Conservation (phyloP, 2,888 invertebrate genomes). For the Camptogramma bilineatum region DNA sequence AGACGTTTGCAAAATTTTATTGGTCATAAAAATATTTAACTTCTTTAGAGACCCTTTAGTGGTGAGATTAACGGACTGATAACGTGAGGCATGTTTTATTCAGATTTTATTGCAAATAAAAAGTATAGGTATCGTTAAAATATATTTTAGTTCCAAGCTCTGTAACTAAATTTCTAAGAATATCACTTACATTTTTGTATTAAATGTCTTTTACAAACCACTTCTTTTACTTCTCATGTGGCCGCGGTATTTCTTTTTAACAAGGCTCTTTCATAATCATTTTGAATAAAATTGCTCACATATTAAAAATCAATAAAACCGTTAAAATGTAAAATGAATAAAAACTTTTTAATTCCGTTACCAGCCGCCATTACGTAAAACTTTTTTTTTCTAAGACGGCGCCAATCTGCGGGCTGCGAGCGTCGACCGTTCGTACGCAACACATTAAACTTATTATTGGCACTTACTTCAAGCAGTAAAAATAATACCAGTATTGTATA, state of each 20-base stretch:
- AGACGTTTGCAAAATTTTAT: conserved; percentile 35
- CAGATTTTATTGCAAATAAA: conserved; percentile 41
- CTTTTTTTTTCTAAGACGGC: conserved; percentile 65
- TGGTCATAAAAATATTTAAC: conserved; percentile 39
- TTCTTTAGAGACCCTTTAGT: conserved; percentile 39
- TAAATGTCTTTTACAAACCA: background rate
- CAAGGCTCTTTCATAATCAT: background rate
- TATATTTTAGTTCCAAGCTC: conserved; percentile 19
- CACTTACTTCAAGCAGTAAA: conserved; percentile 75
- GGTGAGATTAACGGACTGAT: conserved; percentile 38
- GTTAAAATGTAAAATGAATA: conserved; percentile 34
- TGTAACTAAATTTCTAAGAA: conserved; percentile 13
- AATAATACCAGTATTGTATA: conserved; percentile 78
- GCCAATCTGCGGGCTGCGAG: conserved; percentile 64
- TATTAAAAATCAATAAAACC: conserved; percentile 34
- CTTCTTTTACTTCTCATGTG: background rate
- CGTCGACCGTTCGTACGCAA: conserved; percentile 48
- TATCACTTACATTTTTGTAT: background rate
- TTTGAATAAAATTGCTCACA: conserved; percentile 5
- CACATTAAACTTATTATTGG: conserved; percentile 78
- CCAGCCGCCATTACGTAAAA: conserved; percentile 54
- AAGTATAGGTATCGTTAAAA: conserved; percentile 30
- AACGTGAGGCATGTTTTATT: conserved; percentile 44
- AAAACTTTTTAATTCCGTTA: conserved; percentile 45
- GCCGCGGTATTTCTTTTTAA: background rate